Evolutionary conservation across 1,140 invertebrate genomes (phyloP), one percentile per base, ranked within the genome.

Genomic region (Neuroterus valhalla): DNA sequence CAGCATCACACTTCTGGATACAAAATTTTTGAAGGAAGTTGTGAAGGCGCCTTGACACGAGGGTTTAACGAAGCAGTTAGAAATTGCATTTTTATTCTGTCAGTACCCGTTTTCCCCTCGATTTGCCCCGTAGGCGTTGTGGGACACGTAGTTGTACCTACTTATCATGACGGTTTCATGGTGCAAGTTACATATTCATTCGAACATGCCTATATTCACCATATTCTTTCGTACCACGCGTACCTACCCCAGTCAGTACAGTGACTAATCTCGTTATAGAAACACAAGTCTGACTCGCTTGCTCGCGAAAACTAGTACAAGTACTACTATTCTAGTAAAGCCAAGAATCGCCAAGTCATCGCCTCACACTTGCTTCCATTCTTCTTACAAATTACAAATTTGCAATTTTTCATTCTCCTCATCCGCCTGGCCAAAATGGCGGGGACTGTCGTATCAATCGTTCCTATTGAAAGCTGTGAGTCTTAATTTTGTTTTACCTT

Each of bases 201-300:
- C 5, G 0, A 38, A 38, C 31, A 38, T 38, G 31, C 26, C 55
- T 62, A 17, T 62, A 14, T 17, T 14, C 21, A 10, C 8, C 2
- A 14, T 23, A 14, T 62, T 42, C 42, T n/a, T 42, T 42, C 69
- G 21, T 31, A 31, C 14, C 45, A 19, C 68, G 78, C 66, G 31
- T 67, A 45, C 77, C 71, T 72, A 82, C 79, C 78, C 80, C 71
- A 72, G 72, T 82, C 71, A 79, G 68, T 62, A 75, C 77, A 68
- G 76, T 75, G 85, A 81, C 80, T 85, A 87, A 87, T 86, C 84
- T 82, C 78, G 80, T 87, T 86, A 86, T 84, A 84, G 81, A 85
- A 81, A 86, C 82, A 86, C 78, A 78, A 86, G 79, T 83, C 74
- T 46, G 74, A 84, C 78, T 78, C 79, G 80, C 78, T 79, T 78